Conservation (phyloP, 2,888 invertebrate genomes). For the Leptopilina syphax region DNA sequence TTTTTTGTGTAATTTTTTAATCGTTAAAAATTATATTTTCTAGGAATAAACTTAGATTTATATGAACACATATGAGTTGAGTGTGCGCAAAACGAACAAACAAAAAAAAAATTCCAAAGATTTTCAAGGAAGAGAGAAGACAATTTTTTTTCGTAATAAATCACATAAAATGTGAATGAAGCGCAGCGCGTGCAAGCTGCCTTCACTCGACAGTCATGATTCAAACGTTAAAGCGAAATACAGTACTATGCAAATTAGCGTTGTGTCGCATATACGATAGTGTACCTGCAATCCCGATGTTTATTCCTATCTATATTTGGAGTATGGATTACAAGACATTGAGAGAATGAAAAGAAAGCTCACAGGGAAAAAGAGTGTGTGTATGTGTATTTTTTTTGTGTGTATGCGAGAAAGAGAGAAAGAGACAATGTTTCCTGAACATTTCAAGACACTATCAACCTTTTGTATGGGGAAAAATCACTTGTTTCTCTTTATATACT, state of each 20-base stretch:
- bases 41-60: background rate
- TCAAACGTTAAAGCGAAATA: conserved; percentile 50
- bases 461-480: conserved; percentile 52
- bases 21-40: background rate
- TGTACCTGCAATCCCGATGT: conserved; percentile 50
- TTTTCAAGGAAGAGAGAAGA: background rate
- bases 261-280: conserved; percentile 51
- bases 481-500: background rate
- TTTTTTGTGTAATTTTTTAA: background rate
- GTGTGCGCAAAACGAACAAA: background rate
- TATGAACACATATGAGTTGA: background rate
- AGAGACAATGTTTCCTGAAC: conserved; percentile 44
- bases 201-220: conserved; percentile 40
- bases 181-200: conserved; percentile 44
- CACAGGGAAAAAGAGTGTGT: too few species aligned
- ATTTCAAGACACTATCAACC: conserved; percentile 56
- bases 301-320: conserved; percentile 57
- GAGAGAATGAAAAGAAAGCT: conserved; percentile 38
- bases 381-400: too few species aligned
- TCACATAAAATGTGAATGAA: conserved; percentile 48
- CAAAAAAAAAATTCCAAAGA: too few species aligned
- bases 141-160: conserved; percentile 23
- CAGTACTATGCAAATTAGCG: conserved; percentile 54
- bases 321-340: conserved; percentile 47
- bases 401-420: background rate